A percentile compares a stretch with the other conserved stretches of the same genome.
phyloP scores from a whole-genome alignment of 2,888 invertebrate genomes.

The Sminthurides aquaticus region DNA sequence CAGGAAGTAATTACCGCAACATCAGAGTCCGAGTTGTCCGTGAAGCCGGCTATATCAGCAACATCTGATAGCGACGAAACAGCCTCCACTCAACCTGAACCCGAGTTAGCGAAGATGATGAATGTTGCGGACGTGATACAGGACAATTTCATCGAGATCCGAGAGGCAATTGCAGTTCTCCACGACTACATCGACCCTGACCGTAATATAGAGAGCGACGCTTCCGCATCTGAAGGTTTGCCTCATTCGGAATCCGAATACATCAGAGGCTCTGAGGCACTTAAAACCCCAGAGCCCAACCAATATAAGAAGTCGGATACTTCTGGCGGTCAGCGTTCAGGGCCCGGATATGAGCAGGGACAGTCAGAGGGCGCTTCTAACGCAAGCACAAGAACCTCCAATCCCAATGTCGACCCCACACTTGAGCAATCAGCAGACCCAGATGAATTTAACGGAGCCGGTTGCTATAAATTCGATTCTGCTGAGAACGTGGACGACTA shows the following conservation, averaged over 20 bases:
- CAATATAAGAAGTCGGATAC: too few relatives aligned
- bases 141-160: not conserved
- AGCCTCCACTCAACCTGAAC: not conserved
- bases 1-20: too few relatives aligned
- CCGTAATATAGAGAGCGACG: not conserved
- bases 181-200: not conserved
- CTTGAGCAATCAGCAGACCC: not conserved
- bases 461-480: conserved; percentile 23
- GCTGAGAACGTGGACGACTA: conserved; percentile 35
- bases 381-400: not conserved
- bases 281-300: too few relatives aligned
- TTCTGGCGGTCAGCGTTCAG: not conserved
- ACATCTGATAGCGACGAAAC: not conserved
- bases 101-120: too few relatives aligned
- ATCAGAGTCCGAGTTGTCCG: too few relatives aligned
- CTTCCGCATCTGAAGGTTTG: not conserved
- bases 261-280: too few relatives aligned
- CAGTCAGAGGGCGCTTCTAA: not conserved
- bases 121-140: not conserved
- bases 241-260: not conserved
- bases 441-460: conserved; percentile 7
- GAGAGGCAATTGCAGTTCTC: not conserved
- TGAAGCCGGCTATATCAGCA: too few relatives aligned
- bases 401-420: not conserved
- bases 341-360: not conserved